Evolutionary conservation across 2,113 vertebrate genomes (phyloP).

Genomic region (zebrafish (Danio rerio)): DNA sequence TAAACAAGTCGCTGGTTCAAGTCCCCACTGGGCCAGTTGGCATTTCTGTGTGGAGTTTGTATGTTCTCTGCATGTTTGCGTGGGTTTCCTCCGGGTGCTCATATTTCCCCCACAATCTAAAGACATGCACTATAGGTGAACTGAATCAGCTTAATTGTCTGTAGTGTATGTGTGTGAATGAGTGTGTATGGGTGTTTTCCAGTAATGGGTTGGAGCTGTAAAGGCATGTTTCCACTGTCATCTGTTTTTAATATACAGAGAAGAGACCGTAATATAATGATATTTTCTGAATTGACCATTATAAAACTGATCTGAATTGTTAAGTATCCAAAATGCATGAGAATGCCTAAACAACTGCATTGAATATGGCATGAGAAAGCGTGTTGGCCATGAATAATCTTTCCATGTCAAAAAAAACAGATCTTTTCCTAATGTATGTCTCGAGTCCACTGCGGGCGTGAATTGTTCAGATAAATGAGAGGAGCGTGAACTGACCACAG

Average conservation of each 20-base stretch:
- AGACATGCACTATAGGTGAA: too few relatives aligned
- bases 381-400: not conserved
- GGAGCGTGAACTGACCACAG: not conserved
- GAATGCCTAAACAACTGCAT: not conserved
- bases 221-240: not conserved
- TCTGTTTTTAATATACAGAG: not conserved
- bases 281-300: not conserved
- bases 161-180: too few relatives aligned
- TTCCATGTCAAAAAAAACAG: not conserved
- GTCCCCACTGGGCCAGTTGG: too few relatives aligned
- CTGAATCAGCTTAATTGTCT: too few relatives aligned
- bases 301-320: not conserved
- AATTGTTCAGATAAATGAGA: constrained; percentile 14
- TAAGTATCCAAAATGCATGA: not conserved
- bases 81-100: too few relatives aligned
- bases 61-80: too few relatives aligned
- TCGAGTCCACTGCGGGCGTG: not conserved
- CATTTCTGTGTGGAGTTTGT: too few relatives aligned
- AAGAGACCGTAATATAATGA: not conserved
- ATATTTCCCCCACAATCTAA: too few relatives aligned
- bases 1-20: too few relatives aligned
- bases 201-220: too few relatives aligned
- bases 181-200: too few relatives aligned
- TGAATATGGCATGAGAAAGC: not conserved
- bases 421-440: not conserved